Conservation (phyloP, 2,888 invertebrate species). For the Drosophila kuntzei region DNA sequence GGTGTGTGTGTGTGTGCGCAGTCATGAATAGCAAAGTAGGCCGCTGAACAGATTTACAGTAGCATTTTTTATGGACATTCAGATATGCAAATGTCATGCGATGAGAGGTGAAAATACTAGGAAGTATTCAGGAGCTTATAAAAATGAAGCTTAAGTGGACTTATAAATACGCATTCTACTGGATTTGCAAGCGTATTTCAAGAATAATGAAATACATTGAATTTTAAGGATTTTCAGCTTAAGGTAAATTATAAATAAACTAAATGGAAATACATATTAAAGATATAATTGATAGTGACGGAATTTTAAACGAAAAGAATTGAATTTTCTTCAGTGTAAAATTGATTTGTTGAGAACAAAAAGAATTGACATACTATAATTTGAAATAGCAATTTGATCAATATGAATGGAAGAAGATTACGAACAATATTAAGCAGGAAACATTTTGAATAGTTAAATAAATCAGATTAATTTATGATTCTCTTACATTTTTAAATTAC, state of each 20-base stretch:
- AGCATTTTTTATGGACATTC: conserved; percentile 26
- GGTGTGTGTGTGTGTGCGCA: conserved; percentile 13
- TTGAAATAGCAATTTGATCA: too few species aligned
- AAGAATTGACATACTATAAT: too few species aligned
- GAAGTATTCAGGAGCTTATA: conserved; percentile 16
- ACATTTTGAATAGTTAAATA: too few species aligned
- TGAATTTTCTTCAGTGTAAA: not conserved
- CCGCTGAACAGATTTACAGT: conserved; percentile 38
- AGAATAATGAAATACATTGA: conserved; percentile 9
- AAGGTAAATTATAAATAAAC: not conserved
- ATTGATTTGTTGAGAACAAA: too few species aligned
- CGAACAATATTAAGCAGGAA: too few species aligned
- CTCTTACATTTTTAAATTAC: not conserved
- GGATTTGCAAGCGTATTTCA: conserved; percentile 10
- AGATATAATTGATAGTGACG: not conserved
- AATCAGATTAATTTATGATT: too few species aligned
- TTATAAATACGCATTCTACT: conserved; percentile 27
- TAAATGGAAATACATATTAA: not conserved
- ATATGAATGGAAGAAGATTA: too few species aligned
- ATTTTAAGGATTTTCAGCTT: not conserved
- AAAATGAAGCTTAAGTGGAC: conserved; percentile 28
- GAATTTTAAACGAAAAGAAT: not conserved
- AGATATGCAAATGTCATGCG: conserved; percentile 19
- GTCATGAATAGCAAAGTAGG: conserved; percentile 50
- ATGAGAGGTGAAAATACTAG: conserved; percentile 22